Evolutionary conservation across 2,888 invertebrate species (phyloP).

Genomic region (Ichneumon xanthorius): DNA sequence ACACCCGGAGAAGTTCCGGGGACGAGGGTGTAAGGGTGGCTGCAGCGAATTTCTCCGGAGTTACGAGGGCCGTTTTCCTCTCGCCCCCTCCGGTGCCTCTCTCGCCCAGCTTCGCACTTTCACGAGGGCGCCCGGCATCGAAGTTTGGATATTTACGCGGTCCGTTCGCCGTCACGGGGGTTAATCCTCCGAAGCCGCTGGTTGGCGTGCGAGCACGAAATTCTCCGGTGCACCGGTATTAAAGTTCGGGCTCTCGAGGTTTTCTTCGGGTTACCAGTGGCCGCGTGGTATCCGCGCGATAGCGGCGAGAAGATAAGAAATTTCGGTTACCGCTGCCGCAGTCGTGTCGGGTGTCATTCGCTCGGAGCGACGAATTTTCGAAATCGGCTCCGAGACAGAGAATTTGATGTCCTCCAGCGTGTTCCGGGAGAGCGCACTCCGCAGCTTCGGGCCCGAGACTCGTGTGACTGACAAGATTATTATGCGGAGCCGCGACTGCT

Average conservation of each 20-base stretch:
- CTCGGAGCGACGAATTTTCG: not conserved
- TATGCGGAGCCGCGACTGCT: not conserved
- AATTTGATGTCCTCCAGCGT: not conserved
- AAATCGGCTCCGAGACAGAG: not conserved
- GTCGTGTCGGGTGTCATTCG: not conserved
- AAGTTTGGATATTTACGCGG: conserved; percentile 55
- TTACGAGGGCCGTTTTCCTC: conserved; percentile 64
- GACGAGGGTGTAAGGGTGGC: conserved; percentile 11
- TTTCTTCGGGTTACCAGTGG: conserved; percentile 6
- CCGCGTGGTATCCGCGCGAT: not conserved
- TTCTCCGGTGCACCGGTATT: conserved; percentile 57
- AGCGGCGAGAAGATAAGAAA: conserved; percentile 1
- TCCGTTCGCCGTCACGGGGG: conserved; percentile 27
- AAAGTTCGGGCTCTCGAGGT: conserved; percentile 17
- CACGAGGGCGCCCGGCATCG: conserved; percentile 48
- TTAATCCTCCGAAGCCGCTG: conserved; percentile 42
- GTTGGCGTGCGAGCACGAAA: conserved; percentile 53
- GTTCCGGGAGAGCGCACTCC: not conserved
- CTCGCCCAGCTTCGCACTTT: conserved; percentile 51
- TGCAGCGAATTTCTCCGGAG: conserved; percentile 53
- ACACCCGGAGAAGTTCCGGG: conserved; percentile 58
- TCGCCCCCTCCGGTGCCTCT: conserved; percentile 58
- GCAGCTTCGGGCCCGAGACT: not conserved
- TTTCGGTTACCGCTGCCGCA: not conserved
- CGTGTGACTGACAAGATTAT: conserved; percentile 20